Percentiles rank a stretch among this genome's conserved stretches.
These are phyloP conservation scores for Halcyon leucocephala DNA, from an alignment of 2,797 vertebrate species.

Conservation along the genomic window DNA sequence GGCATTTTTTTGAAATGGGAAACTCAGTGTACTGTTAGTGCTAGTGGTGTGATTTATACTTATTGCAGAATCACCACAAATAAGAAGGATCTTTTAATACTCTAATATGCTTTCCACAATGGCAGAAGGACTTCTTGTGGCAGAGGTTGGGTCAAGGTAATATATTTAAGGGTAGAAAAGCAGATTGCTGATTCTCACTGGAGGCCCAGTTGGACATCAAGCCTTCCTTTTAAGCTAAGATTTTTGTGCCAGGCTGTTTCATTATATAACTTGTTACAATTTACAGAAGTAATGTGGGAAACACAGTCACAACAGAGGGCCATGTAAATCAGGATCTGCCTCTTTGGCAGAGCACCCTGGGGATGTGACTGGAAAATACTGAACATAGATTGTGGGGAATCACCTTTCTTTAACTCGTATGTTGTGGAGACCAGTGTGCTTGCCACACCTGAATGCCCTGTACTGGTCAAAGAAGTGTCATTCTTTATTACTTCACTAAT, in stretches of 20 bases:
- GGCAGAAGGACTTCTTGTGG: neutral
- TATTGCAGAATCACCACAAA: neutral
- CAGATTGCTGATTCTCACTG: neutral
- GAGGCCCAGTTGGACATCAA: neutral
- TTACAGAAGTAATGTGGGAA: neutral
- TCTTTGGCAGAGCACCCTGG: neutral
- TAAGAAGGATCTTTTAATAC: neutral
- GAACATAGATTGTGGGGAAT: neutral
- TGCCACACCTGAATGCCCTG: neutral
- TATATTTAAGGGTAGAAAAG: neutral
- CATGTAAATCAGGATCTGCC: accelerated
- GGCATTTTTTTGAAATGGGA: neutral
- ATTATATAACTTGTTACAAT: neutral
- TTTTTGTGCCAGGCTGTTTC: neutral
- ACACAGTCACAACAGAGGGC: neutral
- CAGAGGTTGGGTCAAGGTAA: neutral
- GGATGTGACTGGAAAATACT: neutral
- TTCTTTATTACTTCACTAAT: neutral
- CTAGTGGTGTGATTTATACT: neutral
- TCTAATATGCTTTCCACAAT: neutral
- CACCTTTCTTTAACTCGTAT: neutral
- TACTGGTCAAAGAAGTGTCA: neutral
- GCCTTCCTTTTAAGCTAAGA: neutral
- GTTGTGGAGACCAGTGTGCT: neutral
- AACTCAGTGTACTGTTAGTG: neutral